Percentiles rank a stretch among this genome's conserved stretches.
Conservation (phyloP, 2,797 vertebrate genomes). For the Spinibarbus caldwelli region DNA sequence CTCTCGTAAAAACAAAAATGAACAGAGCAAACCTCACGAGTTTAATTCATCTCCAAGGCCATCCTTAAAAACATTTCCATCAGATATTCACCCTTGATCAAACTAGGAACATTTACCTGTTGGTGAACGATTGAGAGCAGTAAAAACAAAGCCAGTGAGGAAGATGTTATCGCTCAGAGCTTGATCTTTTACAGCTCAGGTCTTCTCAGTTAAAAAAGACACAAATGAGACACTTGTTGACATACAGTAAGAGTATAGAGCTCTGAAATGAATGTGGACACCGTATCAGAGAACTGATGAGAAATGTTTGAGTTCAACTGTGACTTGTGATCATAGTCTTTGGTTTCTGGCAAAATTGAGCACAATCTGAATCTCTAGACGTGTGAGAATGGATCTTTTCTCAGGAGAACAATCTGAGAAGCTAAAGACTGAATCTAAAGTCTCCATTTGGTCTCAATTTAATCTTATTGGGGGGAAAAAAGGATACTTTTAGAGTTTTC, state of each 20-base stretch:
- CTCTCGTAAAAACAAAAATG: slow-evolving; percentile 75
- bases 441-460: not conserved
- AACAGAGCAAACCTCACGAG: slow-evolving; percentile 11
- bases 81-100: not conserved
- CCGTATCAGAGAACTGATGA: not conserved
- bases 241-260: not conserved
- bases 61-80: not conserved
- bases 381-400: not conserved
- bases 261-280: not conserved
- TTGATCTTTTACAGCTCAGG: not conserved
- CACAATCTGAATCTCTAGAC: not conserved
- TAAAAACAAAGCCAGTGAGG: not conserved
- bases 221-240: not conserved
- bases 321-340: too few relatives aligned
- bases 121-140: not conserved
- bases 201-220: not conserved
- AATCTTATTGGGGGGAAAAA: not conserved
- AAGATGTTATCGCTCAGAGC: not conserved
- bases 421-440: too few relatives aligned
- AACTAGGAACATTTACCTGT: not conserved
- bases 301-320: not conserved
- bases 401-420: too few relatives aligned
- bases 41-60: slow-evolving; percentile 15
- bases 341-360: too few relatives aligned
- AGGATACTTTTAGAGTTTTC: not conserved